Evolutionary conservation across 2,888 invertebrate genomes (phyloP), one percentile per base, ranked within the genome.

Genomic region (Heliothis peltigera): DNA sequence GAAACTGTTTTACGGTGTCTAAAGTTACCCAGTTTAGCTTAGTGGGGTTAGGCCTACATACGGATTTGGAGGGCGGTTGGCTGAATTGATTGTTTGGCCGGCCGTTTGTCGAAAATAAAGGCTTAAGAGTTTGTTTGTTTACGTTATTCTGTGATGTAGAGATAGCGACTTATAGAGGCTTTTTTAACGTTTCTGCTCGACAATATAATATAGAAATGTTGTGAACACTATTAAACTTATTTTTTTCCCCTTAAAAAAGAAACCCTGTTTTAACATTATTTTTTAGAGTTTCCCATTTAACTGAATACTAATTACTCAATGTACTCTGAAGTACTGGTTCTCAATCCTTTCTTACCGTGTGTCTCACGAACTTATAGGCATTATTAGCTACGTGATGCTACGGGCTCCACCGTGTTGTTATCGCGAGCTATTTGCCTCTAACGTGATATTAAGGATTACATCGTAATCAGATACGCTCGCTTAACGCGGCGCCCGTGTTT

Each of bases 1-100:
- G 79, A 79, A 86, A 86, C 88, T 86, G 85, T 89, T 90, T 90
- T 89, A 90, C 86, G 86, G 87, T 85, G 84, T 84, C 85, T 85
- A 79, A 86, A 89, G 81, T 90, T 87, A 81, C 74, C 55, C 43
- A 64, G 72, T 78, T 70, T 66, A 51, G 66, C 43, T 68, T 55
- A 51, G 58, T 15, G 22, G 28, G 61, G 76, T 70, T 46, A n/a
- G 28, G 56, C 44, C 47, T 68, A 80, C 79, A 72, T 68, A 81
- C 80, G 63, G 75, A 15, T 68, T 61, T 58, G 60, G 75, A 71
- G 68, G 66, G 75, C 32, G 66, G 52, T 39, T 39, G 78, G 66
- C 66, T 52, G 28, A 53, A 65, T 21, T 53, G 56, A 49, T 68
- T 59, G 54, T 19, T 2, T 53, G 21, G 28, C 3, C n/a, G 46